phyloP scores from a whole-genome alignment of 1,140 invertebrate species.

The Stegodyphus dumicola region DNA sequence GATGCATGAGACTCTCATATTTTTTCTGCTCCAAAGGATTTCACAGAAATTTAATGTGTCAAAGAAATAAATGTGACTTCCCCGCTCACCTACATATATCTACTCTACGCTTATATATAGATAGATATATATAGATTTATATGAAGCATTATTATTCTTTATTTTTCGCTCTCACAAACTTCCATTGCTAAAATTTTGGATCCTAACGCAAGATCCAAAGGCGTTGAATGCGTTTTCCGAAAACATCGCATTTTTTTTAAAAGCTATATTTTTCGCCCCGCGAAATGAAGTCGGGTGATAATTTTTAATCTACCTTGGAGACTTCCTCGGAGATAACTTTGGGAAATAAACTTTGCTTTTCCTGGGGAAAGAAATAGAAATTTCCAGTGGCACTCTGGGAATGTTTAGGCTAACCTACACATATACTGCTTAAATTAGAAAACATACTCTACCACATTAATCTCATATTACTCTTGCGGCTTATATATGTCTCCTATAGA shows the following conservation, averaged over 20 bases:
- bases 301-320: slow-evolving; percentile 47
- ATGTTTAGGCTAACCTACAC: too few relatives aligned
- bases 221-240: slow-evolving; percentile 12
- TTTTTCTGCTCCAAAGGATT: slow-evolving; percentile 60
- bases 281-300: slow-evolving; percentile 34
- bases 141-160: slow-evolving; percentile 56
- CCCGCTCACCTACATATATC: slow-evolving; percentile 50
- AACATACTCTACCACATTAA: too few relatives aligned
- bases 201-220: background rate
- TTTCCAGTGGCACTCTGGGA: background rate
- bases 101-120: slow-evolving; percentile 40
- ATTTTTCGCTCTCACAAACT: slow-evolving; percentile 46
- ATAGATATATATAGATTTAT: slow-evolving; percentile 58
- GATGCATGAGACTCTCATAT: slow-evolving; percentile 60
- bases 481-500: too few relatives aligned
- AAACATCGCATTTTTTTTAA: slow-evolving; percentile 25
- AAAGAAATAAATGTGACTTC: slow-evolving; percentile 59
- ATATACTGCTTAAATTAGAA: too few relatives aligned
- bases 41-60: slow-evolving; percentile 62
- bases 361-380: background rate
- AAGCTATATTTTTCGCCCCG: slow-evolving; percentile 27
- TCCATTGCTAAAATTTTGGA: slow-evolving; percentile 51
- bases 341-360: background rate
- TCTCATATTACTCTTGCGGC: too few relatives aligned
- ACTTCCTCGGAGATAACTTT: background rate